Evolutionary conservation across 2,888 invertebrate species (phyloP).

Genomic region (Meliscaeva auricollis): DNA sequence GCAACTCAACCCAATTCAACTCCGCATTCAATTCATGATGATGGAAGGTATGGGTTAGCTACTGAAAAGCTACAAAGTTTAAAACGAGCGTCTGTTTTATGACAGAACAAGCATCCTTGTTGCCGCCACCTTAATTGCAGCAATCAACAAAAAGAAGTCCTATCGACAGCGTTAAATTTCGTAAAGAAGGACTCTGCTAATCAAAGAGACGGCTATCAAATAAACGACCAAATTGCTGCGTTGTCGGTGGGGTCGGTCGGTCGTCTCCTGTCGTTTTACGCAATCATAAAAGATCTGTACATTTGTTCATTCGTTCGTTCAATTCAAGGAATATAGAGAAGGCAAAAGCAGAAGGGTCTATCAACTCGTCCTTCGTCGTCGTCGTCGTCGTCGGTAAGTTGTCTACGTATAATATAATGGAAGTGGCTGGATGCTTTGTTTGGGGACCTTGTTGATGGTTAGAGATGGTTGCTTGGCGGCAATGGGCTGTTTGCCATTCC

Average conservation of each 20-base stretch:
- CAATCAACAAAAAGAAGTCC: constrained; percentile 63
- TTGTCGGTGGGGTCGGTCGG: constrained; percentile 25
- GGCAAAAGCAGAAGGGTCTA: constrained; percentile 39
- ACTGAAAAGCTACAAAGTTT: constrained; percentile 49
- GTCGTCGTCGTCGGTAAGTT: neutral
- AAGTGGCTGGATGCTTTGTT: constrained; percentile 40
- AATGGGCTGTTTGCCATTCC: constrained; percentile 66
- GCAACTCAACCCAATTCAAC: neutral
- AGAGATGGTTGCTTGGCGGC: constrained; percentile 51
- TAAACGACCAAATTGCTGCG: constrained; percentile 56
- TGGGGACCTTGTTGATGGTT: constrained; percentile 34
- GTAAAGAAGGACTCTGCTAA: constrained; percentile 58
- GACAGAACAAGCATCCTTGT: constrained; percentile 38
- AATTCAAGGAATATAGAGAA: constrained; percentile 16
- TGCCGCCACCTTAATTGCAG: constrained; percentile 66
- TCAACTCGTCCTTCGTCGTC: neutral
- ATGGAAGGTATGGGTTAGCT: neutral
- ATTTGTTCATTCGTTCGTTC: constrained; percentile 15
- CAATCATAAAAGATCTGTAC: constrained; percentile 67
- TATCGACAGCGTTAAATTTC: constrained; percentile 50
- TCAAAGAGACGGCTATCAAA: constrained; percentile 68
- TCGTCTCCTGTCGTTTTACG: constrained; percentile 63
- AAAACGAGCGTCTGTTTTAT: constrained; percentile 68
- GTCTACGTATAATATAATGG: constrained; percentile 13
- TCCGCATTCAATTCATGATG: constrained; percentile 20